Conservation (phyloP, 2,113 vertebrate genomes). For the Maccullochella peelii region DNA sequence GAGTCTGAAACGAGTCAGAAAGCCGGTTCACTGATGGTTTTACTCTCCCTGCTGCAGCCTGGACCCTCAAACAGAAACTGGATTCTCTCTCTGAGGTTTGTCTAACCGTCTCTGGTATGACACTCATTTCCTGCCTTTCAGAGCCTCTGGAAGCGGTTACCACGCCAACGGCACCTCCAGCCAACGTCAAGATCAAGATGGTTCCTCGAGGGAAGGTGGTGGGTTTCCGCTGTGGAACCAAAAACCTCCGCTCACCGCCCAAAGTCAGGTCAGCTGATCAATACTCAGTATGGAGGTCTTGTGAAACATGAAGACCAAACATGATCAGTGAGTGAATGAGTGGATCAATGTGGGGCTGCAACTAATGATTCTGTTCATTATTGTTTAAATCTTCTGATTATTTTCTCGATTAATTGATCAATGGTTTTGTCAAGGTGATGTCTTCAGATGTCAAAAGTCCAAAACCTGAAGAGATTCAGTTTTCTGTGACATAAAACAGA, state of each 20-base stretch:
- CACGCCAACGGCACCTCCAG: conserved; percentile 74
- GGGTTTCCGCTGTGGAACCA: conserved; percentile 87
- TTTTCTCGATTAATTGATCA: neutral
- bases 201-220: conserved; percentile 84
- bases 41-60: neutral
- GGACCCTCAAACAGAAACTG: neutral
- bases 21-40: neutral
- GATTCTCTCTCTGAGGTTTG: neutral
- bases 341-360: neutral
- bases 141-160: conserved; percentile 76
- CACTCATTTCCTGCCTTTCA: conserved; percentile 56
- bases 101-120: neutral
- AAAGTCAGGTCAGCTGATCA: conserved; percentile 83
- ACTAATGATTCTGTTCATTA: neutral
- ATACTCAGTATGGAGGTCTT: neutral
- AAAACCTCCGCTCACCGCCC: conserved; percentile 59
- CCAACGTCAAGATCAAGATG: conserved; percentile 83
- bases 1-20: neutral
- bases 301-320: too few species aligned
- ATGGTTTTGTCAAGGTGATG: neutral
- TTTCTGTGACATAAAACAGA: too few species aligned
- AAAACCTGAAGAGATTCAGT: too few species aligned
- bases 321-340: neutral
- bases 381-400: neutral
- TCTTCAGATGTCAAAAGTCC: too few species aligned